These are phyloP conservation scores for Tryphoninae sp. DNA, from an alignment of 2,888 invertebrate genomes.

Conservation along the genomic window DNA sequence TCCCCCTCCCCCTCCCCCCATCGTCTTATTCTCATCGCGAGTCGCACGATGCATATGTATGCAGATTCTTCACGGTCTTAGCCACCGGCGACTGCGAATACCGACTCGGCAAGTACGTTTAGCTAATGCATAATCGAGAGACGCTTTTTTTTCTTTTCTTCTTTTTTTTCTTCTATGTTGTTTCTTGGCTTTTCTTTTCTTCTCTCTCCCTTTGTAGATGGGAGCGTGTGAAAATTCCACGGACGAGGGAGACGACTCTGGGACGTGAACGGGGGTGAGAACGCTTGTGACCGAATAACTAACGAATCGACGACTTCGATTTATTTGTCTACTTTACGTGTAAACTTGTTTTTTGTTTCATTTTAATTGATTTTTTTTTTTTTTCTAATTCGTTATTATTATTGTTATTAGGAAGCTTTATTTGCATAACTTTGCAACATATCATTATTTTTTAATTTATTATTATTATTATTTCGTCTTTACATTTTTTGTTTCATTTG, in stretches of 20 bases:
- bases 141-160: neutral
- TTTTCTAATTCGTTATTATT: too few species aligned
- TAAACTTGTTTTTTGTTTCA: too few species aligned
- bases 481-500: too few species aligned
- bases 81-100: slow-evolving; percentile 51
- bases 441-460: too few species aligned
- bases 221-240: slow-evolving; percentile 54
- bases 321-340: neutral
- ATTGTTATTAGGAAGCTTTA: too few species aligned
- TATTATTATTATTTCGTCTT: too few species aligned
- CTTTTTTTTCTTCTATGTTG: neutral
- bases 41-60: slow-evolving; percentile 58
- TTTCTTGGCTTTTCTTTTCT: neutral
- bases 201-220: slow-evolving; percentile 1
- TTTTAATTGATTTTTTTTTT: too few species aligned
- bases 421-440: too few species aligned
- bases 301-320: neutral
- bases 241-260: neutral
- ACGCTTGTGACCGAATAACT: neutral
- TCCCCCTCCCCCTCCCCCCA: neutral
- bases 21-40: slow-evolving; percentile 3
- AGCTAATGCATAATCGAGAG: slow-evolving; percentile 52
- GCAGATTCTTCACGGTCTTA: slow-evolving; percentile 47
- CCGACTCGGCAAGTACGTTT: slow-evolving; percentile 39
- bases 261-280: neutral